phyloP scores from a whole-genome alignment of 2,888 invertebrate species.

The Macropis europaea region DNA sequence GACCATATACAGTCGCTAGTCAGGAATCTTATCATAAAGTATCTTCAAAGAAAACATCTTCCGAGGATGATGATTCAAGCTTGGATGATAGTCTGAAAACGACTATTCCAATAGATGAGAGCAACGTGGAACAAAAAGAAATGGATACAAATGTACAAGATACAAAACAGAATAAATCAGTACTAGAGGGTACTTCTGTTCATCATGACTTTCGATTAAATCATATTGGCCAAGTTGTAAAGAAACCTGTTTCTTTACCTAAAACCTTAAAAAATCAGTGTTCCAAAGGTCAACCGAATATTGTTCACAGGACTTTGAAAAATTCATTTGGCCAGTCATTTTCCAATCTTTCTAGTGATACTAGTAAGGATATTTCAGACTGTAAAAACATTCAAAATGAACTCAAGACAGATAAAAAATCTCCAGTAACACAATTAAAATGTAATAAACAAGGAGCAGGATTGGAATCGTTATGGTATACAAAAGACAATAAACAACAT shows the following conservation, averaged over 20 bases:
- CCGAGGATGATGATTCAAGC: conserved; percentile 48
- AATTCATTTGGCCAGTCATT: conserved; percentile 55
- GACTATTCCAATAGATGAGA: conserved; percentile 27
- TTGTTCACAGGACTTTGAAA: conserved; percentile 51
- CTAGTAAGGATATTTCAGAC: conserved; percentile 56
- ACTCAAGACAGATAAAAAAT: conserved; percentile 46
- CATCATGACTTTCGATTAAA: conserved; percentile 38
- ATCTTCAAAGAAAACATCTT: conserved; percentile 41
- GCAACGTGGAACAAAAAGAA: conserved; percentile 40
- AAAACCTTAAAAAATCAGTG: conserved; percentile 54
- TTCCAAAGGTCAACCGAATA: conserved; percentile 44
- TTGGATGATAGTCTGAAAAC: conserved; percentile 37
- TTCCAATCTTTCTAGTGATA: conserved; percentile 53
- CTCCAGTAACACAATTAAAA: conserved; percentile 63
- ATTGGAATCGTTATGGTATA: conserved; percentile 57
- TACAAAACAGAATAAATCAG: conserved; percentile 42
- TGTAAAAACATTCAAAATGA: conserved; percentile 42
- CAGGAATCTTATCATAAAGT: conserved; percentile 42
- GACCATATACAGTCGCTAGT: conserved; percentile 51
- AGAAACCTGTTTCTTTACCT: conserved; percentile 48
- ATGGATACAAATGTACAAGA: conserved; percentile 35
- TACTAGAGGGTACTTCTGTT: conserved; percentile 31
- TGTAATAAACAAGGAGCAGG: conserved; percentile 67
- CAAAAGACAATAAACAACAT: conserved; percentile 59
- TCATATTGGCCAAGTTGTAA: conserved; percentile 40